These are phyloP conservation scores for Condylura cristata DNA, from an alignment of 2,113 vertebrate genomes.

Conservation along the genomic window DNA sequence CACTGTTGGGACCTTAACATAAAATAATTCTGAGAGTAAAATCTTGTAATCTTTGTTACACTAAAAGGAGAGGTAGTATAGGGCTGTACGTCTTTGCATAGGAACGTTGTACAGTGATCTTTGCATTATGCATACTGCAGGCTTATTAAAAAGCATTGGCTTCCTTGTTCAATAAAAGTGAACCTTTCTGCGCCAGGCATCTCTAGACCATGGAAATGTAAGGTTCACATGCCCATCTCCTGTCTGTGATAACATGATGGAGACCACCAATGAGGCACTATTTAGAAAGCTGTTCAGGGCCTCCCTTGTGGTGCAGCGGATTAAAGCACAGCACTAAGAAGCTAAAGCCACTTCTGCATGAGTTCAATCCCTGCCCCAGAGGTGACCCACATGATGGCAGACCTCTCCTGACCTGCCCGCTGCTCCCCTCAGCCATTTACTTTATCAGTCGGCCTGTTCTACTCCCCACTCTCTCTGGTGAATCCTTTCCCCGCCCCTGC, in stretches of 20 bases:
- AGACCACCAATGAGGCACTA: neutral
- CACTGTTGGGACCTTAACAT: neutral
- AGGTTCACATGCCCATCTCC: neutral
- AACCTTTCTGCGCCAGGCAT: neutral
- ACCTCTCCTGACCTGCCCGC: too few species aligned
- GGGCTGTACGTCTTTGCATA: neutral
- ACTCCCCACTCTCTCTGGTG: too few species aligned
- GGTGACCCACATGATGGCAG: too few species aligned
- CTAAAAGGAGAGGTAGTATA: neutral
- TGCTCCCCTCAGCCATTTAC: too few species aligned
- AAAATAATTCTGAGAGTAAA: neutral
- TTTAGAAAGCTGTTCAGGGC: neutral
- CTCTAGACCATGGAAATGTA: neutral
- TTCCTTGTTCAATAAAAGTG: neutral
- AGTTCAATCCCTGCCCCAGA: too few species aligned
- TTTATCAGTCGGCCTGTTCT: too few species aligned
- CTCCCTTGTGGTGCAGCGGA: too few species aligned
- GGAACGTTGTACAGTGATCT: neutral
- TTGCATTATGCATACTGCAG: neutral
- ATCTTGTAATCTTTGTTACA: neutral
- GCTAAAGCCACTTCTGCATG: too few species aligned
- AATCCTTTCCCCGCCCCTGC: too few species aligned
- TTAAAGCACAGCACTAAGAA: too few species aligned
- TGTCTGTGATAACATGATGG: neutral
- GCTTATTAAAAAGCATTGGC: neutral